These are phyloP conservation scores for Scaptodrosophila latifasciaeformis DNA, from an alignment of 2,888 invertebrate genomes.

Conservation along the genomic window DNA sequence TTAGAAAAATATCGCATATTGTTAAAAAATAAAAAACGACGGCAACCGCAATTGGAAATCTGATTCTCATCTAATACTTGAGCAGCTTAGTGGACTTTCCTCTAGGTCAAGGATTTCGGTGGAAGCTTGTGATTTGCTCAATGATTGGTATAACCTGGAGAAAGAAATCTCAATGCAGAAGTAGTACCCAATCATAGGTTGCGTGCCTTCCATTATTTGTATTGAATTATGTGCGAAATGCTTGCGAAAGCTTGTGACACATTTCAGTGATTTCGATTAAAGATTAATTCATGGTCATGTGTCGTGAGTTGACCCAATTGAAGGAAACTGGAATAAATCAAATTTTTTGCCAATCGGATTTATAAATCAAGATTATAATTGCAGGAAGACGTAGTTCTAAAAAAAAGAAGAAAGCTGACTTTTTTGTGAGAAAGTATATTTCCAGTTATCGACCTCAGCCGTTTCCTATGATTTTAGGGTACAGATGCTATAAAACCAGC, in stretches of 20 bases:
- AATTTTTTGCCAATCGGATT: slow-evolving; percentile 25
- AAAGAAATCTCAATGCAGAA: not conserved
- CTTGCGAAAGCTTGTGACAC: not conserved
- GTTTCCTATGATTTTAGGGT: too few relatives aligned
- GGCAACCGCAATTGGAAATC: slow-evolving; percentile 1
- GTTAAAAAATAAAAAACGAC: too few relatives aligned
- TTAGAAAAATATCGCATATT: slow-evolving; percentile 56
- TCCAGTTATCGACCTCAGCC: too few relatives aligned
- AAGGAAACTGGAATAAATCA: too few relatives aligned
- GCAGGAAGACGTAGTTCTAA: not conserved
- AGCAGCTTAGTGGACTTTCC: slow-evolving; percentile 34
- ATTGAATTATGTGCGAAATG: slow-evolving; percentile 54
- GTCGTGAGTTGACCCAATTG: slow-evolving; percentile 2
- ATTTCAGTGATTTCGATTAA: slow-evolving; percentile 39
- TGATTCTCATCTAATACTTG: slow-evolving; percentile 15
- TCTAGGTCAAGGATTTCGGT: not conserved
- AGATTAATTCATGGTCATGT: slow-evolving; percentile 44
- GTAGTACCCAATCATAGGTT: slow-evolving; percentile 4
- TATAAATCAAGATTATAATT: slow-evolving; percentile 37
- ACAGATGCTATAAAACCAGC: too few relatives aligned
- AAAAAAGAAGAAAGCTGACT: not conserved
- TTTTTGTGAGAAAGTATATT: too few relatives aligned
- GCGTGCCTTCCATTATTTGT: slow-evolving; percentile 40
- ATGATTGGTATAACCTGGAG: slow-evolving; percentile 37
- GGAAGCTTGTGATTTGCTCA: slow-evolving; percentile 38